phyloP scores from a whole-genome alignment of 2,113 vertebrate genomes.

The Fregata magnificens region DNA sequence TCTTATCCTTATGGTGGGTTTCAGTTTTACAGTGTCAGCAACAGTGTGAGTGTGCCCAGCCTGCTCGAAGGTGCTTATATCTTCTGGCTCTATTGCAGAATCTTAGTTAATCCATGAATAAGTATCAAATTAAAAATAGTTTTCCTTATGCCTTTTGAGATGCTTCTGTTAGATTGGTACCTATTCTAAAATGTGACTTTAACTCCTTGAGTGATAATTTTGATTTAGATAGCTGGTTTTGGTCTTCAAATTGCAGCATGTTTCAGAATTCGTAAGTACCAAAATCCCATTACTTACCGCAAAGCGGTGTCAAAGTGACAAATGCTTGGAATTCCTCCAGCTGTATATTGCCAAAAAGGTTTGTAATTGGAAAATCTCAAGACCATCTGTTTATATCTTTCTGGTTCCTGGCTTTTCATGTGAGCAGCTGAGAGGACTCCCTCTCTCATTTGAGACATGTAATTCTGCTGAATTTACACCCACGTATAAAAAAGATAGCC shows the following conservation, averaged over 20 bases:
- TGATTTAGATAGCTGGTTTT: background rate
- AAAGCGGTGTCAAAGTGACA: constrained; percentile 28
- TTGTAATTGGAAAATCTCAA: constrained; percentile 53
- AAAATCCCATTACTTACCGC: background rate
- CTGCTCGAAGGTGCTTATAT: background rate
- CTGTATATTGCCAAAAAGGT: constrained; percentile 31
- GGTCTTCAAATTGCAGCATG: background rate
- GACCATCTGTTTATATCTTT: constrained; percentile 52
- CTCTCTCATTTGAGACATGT: background rate
- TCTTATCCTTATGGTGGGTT: background rate
- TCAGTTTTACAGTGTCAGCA: background rate
- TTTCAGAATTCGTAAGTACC: constrained; percentile 10
- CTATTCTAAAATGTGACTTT: background rate
- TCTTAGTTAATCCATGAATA: background rate
- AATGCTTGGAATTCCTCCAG: constrained; percentile 50
- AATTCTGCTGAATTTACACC: constrained; percentile 26
- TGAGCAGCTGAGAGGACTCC: background rate
- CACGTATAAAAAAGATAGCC: background rate
- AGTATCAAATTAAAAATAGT: background rate
- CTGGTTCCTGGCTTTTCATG: background rate
- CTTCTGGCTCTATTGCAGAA: background rate
- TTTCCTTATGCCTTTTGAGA: background rate
- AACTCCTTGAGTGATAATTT: background rate
- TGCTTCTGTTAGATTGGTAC: background rate
- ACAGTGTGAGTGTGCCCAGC: background rate